A percentile compares a stretch with the other conserved stretches of the same genome.
These are phyloP conservation scores for Sarcophaga peregrina DNA, from an alignment of 1,140 invertebrate species.

Conservation along the genomic window DNA sequence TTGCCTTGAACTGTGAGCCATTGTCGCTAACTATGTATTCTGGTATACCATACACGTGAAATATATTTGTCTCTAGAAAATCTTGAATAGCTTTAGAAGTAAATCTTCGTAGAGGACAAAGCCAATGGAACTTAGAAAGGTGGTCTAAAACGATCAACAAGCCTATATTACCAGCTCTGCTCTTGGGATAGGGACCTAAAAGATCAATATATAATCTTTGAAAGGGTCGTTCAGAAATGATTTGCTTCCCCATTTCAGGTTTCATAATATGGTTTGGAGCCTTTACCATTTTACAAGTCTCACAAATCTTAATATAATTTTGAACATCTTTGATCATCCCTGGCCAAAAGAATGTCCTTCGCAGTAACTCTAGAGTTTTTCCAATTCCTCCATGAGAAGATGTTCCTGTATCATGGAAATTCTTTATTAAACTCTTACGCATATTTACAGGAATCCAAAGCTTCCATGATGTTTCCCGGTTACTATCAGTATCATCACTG, in stretches of 20 bases:
- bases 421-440: not conserved
- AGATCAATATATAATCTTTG: slow-evolving; percentile 47
- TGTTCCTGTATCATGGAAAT: slow-evolving; percentile 36
- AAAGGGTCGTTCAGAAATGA: slow-evolving; percentile 35
- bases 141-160: slow-evolving; percentile 43
- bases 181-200: slow-evolving; percentile 44
- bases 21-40: slow-evolving; percentile 30
- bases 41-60: slow-evolving; percentile 18
- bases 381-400: slow-evolving; percentile 43
- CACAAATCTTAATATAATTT: slow-evolving; percentile 37
- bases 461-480: slow-evolving; percentile 37
- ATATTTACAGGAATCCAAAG: slow-evolving; percentile 42
- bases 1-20: slow-evolving; percentile 20
- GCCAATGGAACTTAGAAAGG: slow-evolving; percentile 38
- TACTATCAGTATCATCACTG: not conserved
- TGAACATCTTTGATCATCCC: slow-evolving; percentile 40
- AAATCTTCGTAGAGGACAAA: slow-evolving; percentile 35
- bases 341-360: slow-evolving; percentile 44
- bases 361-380: slow-evolving; percentile 43
- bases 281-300: slow-evolving; percentile 45
- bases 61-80: slow-evolving; percentile 30
- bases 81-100: slow-evolving; percentile 31
- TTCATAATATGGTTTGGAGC: slow-evolving; percentile 41
- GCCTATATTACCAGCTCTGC: slow-evolving; percentile 39
- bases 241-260: slow-evolving; percentile 42